Conservation (phyloP, 2,113 vertebrate genomes). For the Lophura nycthemera region DNA sequence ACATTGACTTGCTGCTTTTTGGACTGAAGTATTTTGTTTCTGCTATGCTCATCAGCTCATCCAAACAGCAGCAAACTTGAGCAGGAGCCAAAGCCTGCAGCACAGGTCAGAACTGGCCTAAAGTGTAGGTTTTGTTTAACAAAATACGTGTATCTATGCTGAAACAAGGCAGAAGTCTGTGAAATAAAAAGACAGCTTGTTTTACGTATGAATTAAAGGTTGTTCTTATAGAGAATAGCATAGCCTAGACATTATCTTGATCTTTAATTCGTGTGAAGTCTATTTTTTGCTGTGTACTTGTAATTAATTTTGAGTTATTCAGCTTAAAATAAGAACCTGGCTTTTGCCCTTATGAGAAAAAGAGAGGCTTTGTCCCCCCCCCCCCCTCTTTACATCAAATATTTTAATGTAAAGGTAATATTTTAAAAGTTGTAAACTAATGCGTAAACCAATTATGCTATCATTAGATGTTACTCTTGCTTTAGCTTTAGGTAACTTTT, state of each 20-base stretch:
- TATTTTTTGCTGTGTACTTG: not conserved
- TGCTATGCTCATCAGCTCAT: not conserved
- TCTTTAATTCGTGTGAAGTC: not conserved
- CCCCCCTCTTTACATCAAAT: not conserved
- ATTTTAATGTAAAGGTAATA: not conserved
- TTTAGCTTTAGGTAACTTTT: not conserved
- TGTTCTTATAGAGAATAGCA: not conserved
- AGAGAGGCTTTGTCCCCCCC: not conserved
- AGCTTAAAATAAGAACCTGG: not conserved
- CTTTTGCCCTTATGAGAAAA: not conserved
- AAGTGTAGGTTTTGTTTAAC: not conserved
- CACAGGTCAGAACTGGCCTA: not conserved
- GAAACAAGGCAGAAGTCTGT: not conserved
- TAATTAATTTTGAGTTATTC: not conserved
- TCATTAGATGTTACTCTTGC: not conserved
- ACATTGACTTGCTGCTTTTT: not conserved
- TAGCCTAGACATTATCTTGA: not conserved
- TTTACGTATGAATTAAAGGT: not conserved
- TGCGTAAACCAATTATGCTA: not conserved
- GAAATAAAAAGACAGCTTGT: not conserved
- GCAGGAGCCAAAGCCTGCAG: not conserved
- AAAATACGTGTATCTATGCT: accelerated
- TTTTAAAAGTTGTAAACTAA: not conserved
- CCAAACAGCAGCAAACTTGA: not conserved
- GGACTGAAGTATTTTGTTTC: not conserved